Evolutionary conservation across 2,888 invertebrate species (phyloP), one percentile per base, ranked within the genome.

Genomic region (Stenodema calcarata): DNA sequence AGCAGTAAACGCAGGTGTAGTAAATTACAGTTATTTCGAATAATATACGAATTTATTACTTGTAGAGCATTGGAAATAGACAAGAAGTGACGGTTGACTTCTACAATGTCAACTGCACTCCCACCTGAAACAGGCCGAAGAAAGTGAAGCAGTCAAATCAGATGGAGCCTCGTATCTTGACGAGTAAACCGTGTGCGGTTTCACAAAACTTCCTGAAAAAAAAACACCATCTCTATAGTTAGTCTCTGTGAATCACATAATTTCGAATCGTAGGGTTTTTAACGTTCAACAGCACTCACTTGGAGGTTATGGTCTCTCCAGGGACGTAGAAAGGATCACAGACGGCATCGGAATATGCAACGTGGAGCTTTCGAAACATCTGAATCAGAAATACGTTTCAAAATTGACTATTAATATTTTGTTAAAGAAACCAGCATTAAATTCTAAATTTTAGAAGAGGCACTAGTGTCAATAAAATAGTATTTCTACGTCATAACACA

Each of bases 241-340:
- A 7, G 30, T 35, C 12, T 30, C 0, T 28, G 35, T 4, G 16
- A 23, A 18, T 12, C 9, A 4, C 7, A 35, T 16, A 35, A 9
- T 27, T 23, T 7, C 23, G 7, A 14, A 35, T 30, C 6, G 28
- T 16, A 35, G 30, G 6, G 12, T 69, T 16, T n/a, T 30, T 0
- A 35, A 3, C 0, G 1, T 27, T 41, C 16, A 12, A 30, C 80
- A 85, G 78, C 88, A 91, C 94, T 94, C 93, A 98, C 98, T 93
- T 94, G 4, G 98, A 98, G 73, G 93, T 94, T 79, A 99, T 95
- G 89, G 95, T 94, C 90, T 98, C 96, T 41, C 98, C 98, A 42
- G 98, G 98, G 90, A 96, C 94, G 92, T 99, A 98, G 91, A 99
- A 99, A 75, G 99, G 99, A 92, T 99, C 98, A 90, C 97, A 98